phyloP scores from a whole-genome alignment of 2,888 invertebrate genomes.

The Tetanocera ferruginea region DNA sequence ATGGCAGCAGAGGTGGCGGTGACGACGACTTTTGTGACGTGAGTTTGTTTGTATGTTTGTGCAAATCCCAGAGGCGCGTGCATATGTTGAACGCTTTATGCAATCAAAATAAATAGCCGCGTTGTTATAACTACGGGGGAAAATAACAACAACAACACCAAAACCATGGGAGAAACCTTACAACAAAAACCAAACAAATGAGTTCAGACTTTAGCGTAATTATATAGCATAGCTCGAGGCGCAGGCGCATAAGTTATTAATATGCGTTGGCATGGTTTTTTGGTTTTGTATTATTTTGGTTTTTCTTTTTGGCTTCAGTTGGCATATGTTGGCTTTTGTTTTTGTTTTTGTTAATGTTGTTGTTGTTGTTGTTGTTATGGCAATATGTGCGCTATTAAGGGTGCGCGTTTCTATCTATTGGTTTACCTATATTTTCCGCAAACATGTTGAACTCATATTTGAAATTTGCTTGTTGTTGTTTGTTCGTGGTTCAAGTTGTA shows the following conservation, averaged over 20 bases:
- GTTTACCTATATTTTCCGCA: conserved; percentile 2
- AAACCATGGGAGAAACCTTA: no score
- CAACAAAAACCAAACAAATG: no score
- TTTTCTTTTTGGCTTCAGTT: background rate
- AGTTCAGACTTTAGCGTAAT: background rate
- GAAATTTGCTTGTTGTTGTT: no score
- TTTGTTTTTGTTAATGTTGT: no score
- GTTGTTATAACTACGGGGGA: background rate
- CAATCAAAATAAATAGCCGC: background rate
- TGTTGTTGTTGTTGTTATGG: no score
- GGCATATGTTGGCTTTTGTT: background rate
- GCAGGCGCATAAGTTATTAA: conserved; percentile 5
- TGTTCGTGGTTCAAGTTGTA: no score
- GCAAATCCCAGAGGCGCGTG: background rate
- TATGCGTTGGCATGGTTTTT: background rate
- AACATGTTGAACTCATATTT: background rate
- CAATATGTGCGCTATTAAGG: background rate
- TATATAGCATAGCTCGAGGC: conserved; percentile 10
- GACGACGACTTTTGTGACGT: background rate
- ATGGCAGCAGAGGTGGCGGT: background rate
- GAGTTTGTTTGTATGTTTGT: background rate
- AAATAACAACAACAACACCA: no score
- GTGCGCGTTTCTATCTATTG: background rate
- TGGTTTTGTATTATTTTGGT: background rate
- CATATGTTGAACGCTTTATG: background rate